Base-by-base conservation (phyloP, 2,797 vertebrate genomes). In the Pangasius macronema region DNA sequence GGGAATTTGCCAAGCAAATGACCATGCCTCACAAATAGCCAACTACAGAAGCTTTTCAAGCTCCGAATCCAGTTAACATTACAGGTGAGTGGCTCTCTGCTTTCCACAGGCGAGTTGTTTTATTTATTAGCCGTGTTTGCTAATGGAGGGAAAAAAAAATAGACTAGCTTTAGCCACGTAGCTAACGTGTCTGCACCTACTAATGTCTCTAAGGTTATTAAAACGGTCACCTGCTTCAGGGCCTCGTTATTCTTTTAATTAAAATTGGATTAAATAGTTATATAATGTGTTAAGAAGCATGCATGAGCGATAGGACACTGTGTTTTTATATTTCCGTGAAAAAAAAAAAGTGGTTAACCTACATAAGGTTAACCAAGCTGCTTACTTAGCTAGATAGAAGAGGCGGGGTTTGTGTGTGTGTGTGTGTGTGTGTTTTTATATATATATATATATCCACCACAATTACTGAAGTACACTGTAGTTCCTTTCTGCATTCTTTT, bases 1-100 rank as follows among this genome's bases (percentile, higher is more conserved):
- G 87, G 46, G 39, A 67, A 85, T 83, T 55, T 77, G 59, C 79
- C 79, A 33, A 75, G 46, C 77, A 57, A 65, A 68, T 67, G 80
- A 84, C 18, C 18, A 13, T 46, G 67, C 4, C 5, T 67, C 57
- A 55, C 18, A n/a, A 53, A 73, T 85, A 82, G 49, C 46, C 57
- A 8, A 1, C 10, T 39, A 5, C 16, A 65, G 57, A 75, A 75
- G 67, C 42, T 16, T 11, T 22, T 33, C 36, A 27, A 24, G 73
- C 18, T 85, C 68, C 13, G 18, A 49, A 49, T 51, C 72, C 61
- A 67, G 27, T 22, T 53, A 2, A 30, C 70, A 33, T 27, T 67
- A 1, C 24, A 70, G 84, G 87, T 88, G 57, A 88, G 87, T 36
- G 67, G 8, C 42, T 85, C 49, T n/a, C 1, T 20, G 11, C 36